Base-by-base conservation (phyloP, 2,888 invertebrate genomes). In the Pedicia rivosa region DNA sequence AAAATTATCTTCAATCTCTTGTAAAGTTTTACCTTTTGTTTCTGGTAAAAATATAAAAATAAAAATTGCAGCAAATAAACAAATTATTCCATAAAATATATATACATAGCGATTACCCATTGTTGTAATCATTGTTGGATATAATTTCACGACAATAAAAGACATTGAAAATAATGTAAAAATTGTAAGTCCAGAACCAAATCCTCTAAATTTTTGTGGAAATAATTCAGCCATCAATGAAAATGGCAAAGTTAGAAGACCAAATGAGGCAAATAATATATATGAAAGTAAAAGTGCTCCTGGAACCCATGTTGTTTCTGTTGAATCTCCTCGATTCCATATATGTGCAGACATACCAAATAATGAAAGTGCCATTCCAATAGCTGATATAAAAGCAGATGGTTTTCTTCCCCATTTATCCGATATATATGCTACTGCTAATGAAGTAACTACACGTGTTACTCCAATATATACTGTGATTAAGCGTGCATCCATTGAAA, bases 171-270 rank as follows among this genome's bases (percentile, higher is more conserved):
- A 78, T 1, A 71, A 70, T 20, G 72, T 67, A n/a, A 71, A 70
- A 2, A 75, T 68, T 35, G 73, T 70, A 8, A 77, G 62, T 0
- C 78, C 78, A 1, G 78, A 72, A 0, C 78, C 78, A 1, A 75
- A 50, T 1, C 77, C 78, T 22, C 76, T 62, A 1, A 68, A 65
- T 39, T 63, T 65, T 2, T 67, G 65, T 2, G 78, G 68, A 48
- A 78, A 79, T 1, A 81, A 62, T 56, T 82, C 81, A 0, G 78
- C 78, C 44, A 76, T 73, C 70, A 81, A 72, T 22, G 77, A 71
- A 72, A 80, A 81, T 0, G 80, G 79, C 34, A 81, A 50, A 0
- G 78, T 76, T 9, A 74, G 66, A 14, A 74, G 51, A 0, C 74
- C 76, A 36, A 72, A 61, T 1, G 69, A 65, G 34, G 72, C 64